phyloP scores from a whole-genome alignment of 2,888 invertebrate genomes.

The Eilema griseolum region DNA sequence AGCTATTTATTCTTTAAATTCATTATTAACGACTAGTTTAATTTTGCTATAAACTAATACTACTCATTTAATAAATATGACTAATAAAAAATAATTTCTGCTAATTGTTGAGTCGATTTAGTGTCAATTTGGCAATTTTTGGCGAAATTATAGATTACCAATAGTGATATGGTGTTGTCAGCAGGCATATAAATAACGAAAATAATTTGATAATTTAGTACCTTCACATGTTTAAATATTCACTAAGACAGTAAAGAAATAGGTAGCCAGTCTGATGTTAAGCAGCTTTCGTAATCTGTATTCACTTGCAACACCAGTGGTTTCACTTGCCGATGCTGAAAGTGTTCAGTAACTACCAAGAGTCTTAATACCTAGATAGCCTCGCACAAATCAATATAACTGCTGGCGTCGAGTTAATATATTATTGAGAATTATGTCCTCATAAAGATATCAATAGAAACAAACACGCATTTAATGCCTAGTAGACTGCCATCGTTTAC shows the following conservation, averaged over 20 bases:
- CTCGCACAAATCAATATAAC: conserved; percentile 27
- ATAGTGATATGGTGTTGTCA: conserved; percentile 27
- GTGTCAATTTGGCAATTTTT: conserved; percentile 82
- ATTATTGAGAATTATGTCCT: conserved; percentile 72
- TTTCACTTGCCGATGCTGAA: background rate
- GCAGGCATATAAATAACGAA: background rate
- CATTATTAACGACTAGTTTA: conserved; percentile 69
- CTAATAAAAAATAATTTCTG: conserved; percentile 64
- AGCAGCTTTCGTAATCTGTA: background rate
- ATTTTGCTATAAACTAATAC: conserved; percentile 60
- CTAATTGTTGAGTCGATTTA: conserved; percentile 68
- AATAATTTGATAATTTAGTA: background rate
- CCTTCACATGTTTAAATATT: background rate
- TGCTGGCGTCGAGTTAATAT: conserved; percentile 27
- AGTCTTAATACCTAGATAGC: conserved; percentile 13
- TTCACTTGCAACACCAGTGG: background rate
- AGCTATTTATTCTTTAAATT: conserved; percentile 56
- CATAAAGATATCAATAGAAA: conserved; percentile 59
- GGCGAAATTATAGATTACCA: conserved; percentile 75
- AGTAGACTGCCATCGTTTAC: conserved; percentile 30
- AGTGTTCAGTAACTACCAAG: background rate
- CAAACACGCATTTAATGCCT: conserved; percentile 74
- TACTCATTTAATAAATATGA: conserved; percentile 67
- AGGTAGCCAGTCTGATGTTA: background rate
- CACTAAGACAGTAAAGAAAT: background rate